Conservation (phyloP, 92 coral and sea anemone species). For the Heliopora coerulea region DNA sequence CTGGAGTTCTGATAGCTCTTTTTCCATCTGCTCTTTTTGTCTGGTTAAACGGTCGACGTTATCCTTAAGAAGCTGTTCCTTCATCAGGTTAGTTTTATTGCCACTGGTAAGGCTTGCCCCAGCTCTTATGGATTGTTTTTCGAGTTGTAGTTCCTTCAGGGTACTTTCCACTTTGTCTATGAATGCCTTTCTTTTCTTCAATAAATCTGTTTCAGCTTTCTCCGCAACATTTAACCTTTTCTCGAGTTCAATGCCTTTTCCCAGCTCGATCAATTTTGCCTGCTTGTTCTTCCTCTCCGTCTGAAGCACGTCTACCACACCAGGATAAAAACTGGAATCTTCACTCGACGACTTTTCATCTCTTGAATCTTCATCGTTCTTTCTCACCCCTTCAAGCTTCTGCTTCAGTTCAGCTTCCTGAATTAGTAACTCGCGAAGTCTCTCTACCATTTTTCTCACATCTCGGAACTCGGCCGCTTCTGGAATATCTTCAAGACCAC, state of each 20-base stretch:
- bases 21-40: conserved; percentile 5
- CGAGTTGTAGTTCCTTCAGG: not conserved
- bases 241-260: conserved; percentile 6
- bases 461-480: conserved; percentile 20
- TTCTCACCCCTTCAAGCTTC: not conserved
- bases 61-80: conserved; percentile 1
- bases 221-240: not conserved
- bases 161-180: not conserved
- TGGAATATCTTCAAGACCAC: conserved; percentile 18
- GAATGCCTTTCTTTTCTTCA: conserved; percentile 1
- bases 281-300: conserved; percentile 18
- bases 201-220: not conserved
- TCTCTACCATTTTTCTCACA: conserved; percentile 19
- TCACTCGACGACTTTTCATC: not conserved
- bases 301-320: not conserved
- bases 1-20: not conserved
- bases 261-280: not conserved
- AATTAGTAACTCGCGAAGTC: conserved; percentile 6
- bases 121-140: not conserved
- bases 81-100: not conserved
- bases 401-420: conserved; percentile 31
- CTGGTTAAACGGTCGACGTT: not conserved
- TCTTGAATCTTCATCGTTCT: not conserved
- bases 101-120: too few species aligned
- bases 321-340: not conserved